These are phyloP conservation scores for Drosophila pegasa DNA, from an alignment of 2,888 invertebrate species.

Conservation along the genomic window DNA sequence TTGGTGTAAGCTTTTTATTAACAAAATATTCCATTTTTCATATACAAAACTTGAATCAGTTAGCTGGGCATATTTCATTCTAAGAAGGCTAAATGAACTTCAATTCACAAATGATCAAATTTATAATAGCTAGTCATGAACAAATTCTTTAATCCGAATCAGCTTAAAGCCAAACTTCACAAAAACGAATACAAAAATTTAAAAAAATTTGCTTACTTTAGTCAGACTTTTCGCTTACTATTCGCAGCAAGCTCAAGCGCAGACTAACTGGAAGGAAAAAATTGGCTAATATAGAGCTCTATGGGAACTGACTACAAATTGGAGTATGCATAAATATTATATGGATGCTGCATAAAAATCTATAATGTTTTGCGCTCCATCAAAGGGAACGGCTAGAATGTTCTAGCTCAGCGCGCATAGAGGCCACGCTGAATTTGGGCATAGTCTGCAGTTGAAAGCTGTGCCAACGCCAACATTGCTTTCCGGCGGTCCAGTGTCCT, in stretches of 20 bases:
- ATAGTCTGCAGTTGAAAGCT: slow-evolving; percentile 54
- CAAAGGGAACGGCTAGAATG: slow-evolving; percentile 24
- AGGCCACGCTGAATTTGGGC: slow-evolving; percentile 20
- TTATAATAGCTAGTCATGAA: too few species aligned
- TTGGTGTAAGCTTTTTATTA: too few species aligned
- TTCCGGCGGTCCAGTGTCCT: slow-evolving; percentile 34
- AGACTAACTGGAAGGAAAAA: background rate
- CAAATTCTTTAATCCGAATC: background rate
- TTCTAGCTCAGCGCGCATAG: background rate
- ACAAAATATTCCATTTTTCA: too few species aligned
- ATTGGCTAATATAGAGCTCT: background rate
- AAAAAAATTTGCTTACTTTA: too few species aligned
- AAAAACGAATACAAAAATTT: background rate
- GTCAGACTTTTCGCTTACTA: too few species aligned
- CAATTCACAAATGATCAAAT: background rate
- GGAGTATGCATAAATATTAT: slow-evolving; percentile 31
- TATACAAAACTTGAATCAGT: too few species aligned
- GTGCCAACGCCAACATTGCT: slow-evolving; percentile 41
- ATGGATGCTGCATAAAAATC: slow-evolving; percentile 26
- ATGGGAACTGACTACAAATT: background rate
- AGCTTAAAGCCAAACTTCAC: background rate
- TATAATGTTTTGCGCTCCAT: slow-evolving; percentile 21
- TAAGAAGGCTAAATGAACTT: too few species aligned
- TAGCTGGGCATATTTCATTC: too few species aligned
- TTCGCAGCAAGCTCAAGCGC: background rate